Evolutionary conservation across 1,140 invertebrate species (phyloP), one percentile per base, ranked within the genome.

Genomic region (Bursaphelenchus mucronatus): DNA sequence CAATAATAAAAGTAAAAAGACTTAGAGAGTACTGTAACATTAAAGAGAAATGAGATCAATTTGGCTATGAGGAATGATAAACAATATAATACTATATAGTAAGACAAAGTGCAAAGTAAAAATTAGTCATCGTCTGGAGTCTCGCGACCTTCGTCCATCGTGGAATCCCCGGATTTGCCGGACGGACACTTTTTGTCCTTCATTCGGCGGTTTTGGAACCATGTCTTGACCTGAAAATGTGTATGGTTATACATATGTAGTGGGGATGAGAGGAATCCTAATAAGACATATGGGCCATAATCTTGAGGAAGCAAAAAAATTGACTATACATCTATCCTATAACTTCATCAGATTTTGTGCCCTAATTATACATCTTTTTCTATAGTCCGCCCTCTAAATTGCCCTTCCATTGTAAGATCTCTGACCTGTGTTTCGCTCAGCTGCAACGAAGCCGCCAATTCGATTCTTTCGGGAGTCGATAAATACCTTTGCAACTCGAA

Each of bases 341-440:
- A 15, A 21, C n/a, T n/a, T n/a, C n/a, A n/a, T n/a, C n/a, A 17
- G 19, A 50, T 17, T 5, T 50, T 3, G 15, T 50, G 19, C 19
- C 19, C 19, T 21, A 45, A 4, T 15, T 30, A 15, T 21, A n/a
- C 19, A 3, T 50, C 13, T 61, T n/a, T 74, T 62, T 0, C n/a
- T n/a, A n/a, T n/a, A n/a, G n/a, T n/a, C 68, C 64, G 80, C 96
- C 96, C 85, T 96, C 96, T 82, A 95, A 92, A 78, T 96, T 97
- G 92, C 96, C 96, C 69, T 92, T 84, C 13, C 92, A 83, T 83
- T 96, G 96, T 84, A 96, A 93, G 83, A 96, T 97, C 94, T 93
- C 97, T 96, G 51, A 95, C 92, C 84, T 99, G 95, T 0, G 94
- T 94, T 85, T 99, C 94, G 1, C 91, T 94, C 3, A 99, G 85